Conservation (phyloP, 2,797 vertebrate genomes). For the Myiotriccus ornatus region DNA sequence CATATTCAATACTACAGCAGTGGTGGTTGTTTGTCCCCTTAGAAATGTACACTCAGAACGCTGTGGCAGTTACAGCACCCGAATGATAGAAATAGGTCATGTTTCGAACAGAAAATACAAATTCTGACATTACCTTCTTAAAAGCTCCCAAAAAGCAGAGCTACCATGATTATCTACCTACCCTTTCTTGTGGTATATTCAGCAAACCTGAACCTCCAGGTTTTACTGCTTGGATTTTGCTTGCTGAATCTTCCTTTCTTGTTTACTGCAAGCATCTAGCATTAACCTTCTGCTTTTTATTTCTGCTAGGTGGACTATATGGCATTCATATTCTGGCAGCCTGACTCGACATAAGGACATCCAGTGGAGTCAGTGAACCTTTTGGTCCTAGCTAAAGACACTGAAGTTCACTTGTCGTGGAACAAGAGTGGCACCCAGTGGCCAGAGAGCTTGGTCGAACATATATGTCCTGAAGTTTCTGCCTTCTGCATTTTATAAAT, state of each 20-base stretch:
- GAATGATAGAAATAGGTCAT: neutral
- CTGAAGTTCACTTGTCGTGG: neutral
- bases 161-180: neutral
- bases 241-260: conserved; percentile 22
- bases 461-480: neutral
- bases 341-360: neutral
- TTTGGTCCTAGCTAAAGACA: neutral
- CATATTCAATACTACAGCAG: neutral
- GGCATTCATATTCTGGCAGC: conserved; percentile 34
- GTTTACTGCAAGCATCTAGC: conserved; percentile 19
- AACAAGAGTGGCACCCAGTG: conserved; percentile 76
- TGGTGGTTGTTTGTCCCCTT: neutral
- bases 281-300: conserved; percentile 68
- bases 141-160: neutral
- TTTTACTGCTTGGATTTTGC: neutral
- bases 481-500: neutral
- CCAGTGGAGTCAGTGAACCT: conserved; percentile 33
- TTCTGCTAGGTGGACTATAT: neutral
- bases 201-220: neutral
- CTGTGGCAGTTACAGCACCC: neutral
- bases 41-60: neutral
- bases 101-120: neutral
- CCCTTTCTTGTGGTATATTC: neutral
- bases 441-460: neutral
- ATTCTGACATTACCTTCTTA: neutral